Conservation (phyloP, 1,140 invertebrate species). For the Lepidurus arcticus region DNA sequence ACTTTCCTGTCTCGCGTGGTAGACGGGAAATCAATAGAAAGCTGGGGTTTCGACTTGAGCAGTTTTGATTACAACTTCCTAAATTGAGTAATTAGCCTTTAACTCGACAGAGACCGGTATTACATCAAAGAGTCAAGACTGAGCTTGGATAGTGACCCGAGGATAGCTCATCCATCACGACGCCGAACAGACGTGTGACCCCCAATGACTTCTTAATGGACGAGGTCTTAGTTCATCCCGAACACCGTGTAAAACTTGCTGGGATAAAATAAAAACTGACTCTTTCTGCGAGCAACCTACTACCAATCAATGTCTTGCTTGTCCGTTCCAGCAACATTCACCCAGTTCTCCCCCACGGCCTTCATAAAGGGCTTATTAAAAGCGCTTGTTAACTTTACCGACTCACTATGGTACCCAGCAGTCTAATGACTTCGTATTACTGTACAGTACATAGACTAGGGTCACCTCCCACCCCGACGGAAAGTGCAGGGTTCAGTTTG, state of each 20-base stretch:
- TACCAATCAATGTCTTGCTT: not conserved
- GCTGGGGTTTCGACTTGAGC: not conserved
- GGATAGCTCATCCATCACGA: not conserved
- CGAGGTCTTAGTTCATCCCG: not conserved
- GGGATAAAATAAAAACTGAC: not conserved
- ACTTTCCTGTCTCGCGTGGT: not conserved
- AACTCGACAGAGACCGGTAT: not conserved
- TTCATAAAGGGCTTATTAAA: not conserved
- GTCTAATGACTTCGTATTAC: not conserved
- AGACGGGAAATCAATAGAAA: not conserved
- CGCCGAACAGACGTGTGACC: not conserved
- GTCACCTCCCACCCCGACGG: not conserved
- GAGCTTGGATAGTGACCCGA: not conserved
- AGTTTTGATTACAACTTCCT: not conserved
- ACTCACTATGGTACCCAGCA: not conserved
- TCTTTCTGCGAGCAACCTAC: not conserved
- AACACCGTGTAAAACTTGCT: not conserved
- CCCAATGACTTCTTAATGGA: slow-evolving; percentile 2
- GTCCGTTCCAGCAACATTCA: not conserved
- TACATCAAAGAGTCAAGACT: not conserved
- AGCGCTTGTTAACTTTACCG: not conserved
- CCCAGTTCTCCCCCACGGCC: not conserved
- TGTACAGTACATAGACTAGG: not conserved
- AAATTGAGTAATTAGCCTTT: not conserved
- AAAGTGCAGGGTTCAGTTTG: not conserved